These are phyloP conservation scores for Enteromius afrohamiltoni DNA, from an alignment of 2,797 vertebrate genomes.

Conservation along the genomic window DNA sequence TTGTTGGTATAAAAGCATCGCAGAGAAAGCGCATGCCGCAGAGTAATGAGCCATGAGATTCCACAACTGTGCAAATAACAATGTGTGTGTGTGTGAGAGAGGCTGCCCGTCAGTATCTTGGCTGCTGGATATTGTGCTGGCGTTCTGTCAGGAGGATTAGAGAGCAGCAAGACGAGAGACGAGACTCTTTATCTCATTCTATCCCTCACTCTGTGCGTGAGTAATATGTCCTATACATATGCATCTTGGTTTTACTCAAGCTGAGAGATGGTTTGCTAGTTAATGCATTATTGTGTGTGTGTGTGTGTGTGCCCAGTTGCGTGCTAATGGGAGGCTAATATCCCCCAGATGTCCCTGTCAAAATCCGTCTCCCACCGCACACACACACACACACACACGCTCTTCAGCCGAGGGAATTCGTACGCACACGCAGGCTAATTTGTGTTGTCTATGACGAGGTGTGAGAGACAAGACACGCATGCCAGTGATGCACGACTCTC, in stretches of 20 bases:
- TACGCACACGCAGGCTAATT: conserved; percentile 44
- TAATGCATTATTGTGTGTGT: conserved; percentile 37
- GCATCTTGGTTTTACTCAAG: conserved; percentile 23
- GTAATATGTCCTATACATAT: conserved; percentile 29
- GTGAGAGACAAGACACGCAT: conserved; percentile 41
- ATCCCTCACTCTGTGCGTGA: conserved; percentile 18
- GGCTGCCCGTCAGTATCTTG: conserved; percentile 51
- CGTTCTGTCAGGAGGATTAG: conserved; percentile 59
- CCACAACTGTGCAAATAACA: conserved; percentile 48
- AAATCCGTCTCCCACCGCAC: conserved; percentile 35
- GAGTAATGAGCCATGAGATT: conserved; percentile 65
- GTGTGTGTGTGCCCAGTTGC: conserved; percentile 46
- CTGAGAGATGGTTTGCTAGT: conserved; percentile 25
- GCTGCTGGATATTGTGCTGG: conserved; percentile 55
- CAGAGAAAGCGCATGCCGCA: conserved; percentile 59
- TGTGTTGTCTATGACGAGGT: conserved; percentile 51
- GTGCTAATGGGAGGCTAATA: conserved; percentile 62
- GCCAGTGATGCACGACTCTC: conserved; percentile 37
- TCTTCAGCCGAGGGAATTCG: conserved; percentile 22
- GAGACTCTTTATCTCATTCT: conserved; percentile 41
- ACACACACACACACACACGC: conserved; percentile 23
- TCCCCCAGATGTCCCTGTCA: conserved; percentile 64
- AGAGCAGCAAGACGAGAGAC: conserved; percentile 64
- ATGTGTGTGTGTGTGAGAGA: conserved; percentile 31
- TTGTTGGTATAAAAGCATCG: conserved; percentile 51